A percentile compares a stretch with the other conserved stretches of the same genome.
Evolutionary conservation across 2,797 vertebrate genomes (phyloP).

Genomic region (Danio aesculapii): DNA sequence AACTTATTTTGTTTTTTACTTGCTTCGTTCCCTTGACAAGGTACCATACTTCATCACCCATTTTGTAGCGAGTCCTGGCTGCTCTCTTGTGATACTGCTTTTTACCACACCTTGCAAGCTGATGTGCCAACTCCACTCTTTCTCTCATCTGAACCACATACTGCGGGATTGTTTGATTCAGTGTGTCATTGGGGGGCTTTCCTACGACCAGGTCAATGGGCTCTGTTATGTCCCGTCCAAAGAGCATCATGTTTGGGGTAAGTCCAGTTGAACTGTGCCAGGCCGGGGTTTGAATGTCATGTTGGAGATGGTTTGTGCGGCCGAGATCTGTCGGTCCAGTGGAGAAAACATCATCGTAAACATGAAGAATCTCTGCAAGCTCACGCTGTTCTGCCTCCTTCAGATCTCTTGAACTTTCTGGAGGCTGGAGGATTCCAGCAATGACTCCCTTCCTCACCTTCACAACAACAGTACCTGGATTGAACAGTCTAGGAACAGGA

Average conservation of each 20-base stretch:
- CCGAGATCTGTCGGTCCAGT: constrained; percentile 35
- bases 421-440: constrained; percentile 40
- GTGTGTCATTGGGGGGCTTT: background rate
- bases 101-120: constrained; percentile 40
- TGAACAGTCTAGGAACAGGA: constrained; percentile 45
- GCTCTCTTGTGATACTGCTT: constrained; percentile 43
- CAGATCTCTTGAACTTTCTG: constrained; percentile 24
- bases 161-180: background rate
- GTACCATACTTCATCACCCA: constrained; percentile 30
- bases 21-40: constrained; percentile 33
- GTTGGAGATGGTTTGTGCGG: constrained; percentile 49
- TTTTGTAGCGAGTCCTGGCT: background rate
- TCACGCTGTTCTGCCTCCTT: background rate
- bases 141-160: background rate
- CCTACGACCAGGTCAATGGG: background rate
- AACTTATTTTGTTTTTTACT: constrained; percentile 32
- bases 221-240: background rate
- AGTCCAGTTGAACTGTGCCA: background rate
- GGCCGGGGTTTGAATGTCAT: constrained; percentile 47
- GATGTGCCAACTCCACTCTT: too few species aligned
- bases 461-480: constrained; percentile 24
- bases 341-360: constrained; percentile 47
- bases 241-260: constrained; percentile 17
- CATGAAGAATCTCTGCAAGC: constrained; percentile 23
- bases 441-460: constrained; percentile 42